Base-by-base conservation (phyloP, 2,888 invertebrate species). In the Leucophenga montana region DNA sequence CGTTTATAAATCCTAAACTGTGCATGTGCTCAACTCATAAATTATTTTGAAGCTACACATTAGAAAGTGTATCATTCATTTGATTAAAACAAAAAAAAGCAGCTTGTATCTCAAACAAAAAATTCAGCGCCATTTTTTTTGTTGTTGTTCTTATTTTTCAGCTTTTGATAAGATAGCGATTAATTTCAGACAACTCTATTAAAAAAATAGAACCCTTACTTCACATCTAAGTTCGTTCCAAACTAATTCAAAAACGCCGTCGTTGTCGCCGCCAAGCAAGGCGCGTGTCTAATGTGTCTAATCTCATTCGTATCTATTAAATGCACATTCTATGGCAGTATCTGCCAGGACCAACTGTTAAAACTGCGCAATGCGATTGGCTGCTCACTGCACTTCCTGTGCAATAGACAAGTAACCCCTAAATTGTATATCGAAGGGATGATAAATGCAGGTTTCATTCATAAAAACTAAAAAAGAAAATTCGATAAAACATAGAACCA, bases 1-100 rank as follows among this genome's bases (percentile, higher is more conserved):
- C 27, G 27, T 27, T 27, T 27, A 27, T 27, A 27, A 27, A 27
- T 27, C 27, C 27, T 27, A 39, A 39, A 11, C 39, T 39, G 39
- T 71, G 73, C 77, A 74, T 74, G 71, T 66, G 69, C 71, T 71
- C 74, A 75, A 72, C 71, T 57, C 66, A 71, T 76, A 76, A 75
- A 77, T 76, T 75, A 72, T 65, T 71, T 56, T 54, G 27, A 33
- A 6, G 33, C 16, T 13, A 3, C 18, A 31, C 50, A 53, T 53
- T 53, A 27, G 11, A 39, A 39, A 39, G 9, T 39, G 11, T 5
- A 39, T 39, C 3, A 5, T 39, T 39, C 39, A 39, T 39, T 39
- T 11, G 11, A 64, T 44, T 8, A 13, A 53, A 50, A n/a, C 16
- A 27, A 31, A 16, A 20, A 5, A 66, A 66, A 66, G 18, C 54